Evolutionary conservation across 2,113 vertebrate genomes (phyloP).

Genomic region (Brachyistius frenatus): DNA sequence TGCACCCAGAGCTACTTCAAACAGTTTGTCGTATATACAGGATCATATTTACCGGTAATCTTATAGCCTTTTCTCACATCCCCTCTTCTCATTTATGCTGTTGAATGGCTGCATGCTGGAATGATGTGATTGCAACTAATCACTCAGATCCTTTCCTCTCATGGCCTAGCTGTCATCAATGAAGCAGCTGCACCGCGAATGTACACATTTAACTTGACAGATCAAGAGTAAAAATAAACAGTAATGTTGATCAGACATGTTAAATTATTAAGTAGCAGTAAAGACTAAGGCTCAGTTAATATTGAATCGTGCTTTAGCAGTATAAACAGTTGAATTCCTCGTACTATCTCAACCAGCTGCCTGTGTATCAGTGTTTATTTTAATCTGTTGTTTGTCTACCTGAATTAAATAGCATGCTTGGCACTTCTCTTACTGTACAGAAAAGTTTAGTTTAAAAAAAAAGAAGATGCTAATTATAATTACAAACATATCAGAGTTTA

Average conservation of each 20-base stretch:
- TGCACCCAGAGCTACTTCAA: not conserved
- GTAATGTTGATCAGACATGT: not conserved
- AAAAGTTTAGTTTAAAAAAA: no score
- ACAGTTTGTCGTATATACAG: not conserved
- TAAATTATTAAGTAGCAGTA: not conserved
- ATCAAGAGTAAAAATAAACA: not conserved
- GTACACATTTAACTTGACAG: not conserved
- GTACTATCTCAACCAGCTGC: not conserved
- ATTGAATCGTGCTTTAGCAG: no score
- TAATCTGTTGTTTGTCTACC: not conserved
- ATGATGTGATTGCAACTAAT: slow-evolving; percentile 47
- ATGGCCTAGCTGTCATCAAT: slow-evolving; percentile 35
- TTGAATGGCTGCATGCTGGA: slow-evolving; percentile 16
- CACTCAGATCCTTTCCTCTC: slow-evolving; percentile 5
- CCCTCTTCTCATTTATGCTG: slow-evolving; percentile 2
- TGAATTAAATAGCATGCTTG: not conserved
- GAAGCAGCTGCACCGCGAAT: slow-evolving; percentile 36
- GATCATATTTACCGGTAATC: no score
- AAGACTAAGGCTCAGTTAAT: no score
- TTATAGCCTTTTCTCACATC: not conserved
- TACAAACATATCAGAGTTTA: not conserved
- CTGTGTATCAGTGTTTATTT: not conserved
- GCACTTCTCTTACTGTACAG: not conserved
- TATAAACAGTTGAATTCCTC: no score
- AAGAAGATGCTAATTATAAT: not conserved